Base-by-base conservation (phyloP, 2,113 vertebrate genomes). In the Empidonax traillii region DNA sequence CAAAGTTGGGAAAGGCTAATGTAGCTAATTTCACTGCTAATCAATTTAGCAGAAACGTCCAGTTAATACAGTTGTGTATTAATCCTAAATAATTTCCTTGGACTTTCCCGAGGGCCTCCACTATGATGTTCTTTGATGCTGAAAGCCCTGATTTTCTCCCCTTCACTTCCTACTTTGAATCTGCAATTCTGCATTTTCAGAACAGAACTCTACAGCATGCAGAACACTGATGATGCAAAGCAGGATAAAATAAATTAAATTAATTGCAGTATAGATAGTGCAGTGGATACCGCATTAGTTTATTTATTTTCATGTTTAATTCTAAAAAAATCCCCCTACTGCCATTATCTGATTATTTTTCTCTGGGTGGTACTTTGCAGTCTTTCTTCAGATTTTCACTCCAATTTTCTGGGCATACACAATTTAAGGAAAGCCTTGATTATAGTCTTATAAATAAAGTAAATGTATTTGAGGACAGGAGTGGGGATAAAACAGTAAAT, bases 81-180 rank as follows among this genome's bases (percentile, higher is more conserved):
- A 94, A 94, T 90, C 68, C 76, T 62, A 92, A 92, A 92, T 77
- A 3, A 72, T 92, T 95, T 90, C 47, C 39, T 21, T 72, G 37
- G 49, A 30, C 61, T 89, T 90, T 86, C 23, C 44, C 3, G 6
- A 84, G 30, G 31, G 16, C 31, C 8, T 85, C 58, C 13, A 58
- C 16, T 63, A 47, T 35, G 25, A 41, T 56, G 8, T 58, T 41
- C 56, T 91, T 93, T n/a, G 39, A 61, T 90, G 27, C 13, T 67
- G 44, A 86, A 92, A 86, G 16, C 30, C 80, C 46, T 85, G 30
- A 0, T 91, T 93, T 91, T 90, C 44, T 85, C 39, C 58, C 19
- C 30, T 82, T 92, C 58, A 52, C 9, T 81, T 91, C 44, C 52
- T 90, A 22, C 39, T 90, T 85, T 51, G 30, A 87, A 31, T 55